A percentile compares a stretch with the other conserved stretches of the same genome.
phyloP scores from a whole-genome alignment of 2,797 vertebrate species.

The Alexandromys oeconomus region DNA sequence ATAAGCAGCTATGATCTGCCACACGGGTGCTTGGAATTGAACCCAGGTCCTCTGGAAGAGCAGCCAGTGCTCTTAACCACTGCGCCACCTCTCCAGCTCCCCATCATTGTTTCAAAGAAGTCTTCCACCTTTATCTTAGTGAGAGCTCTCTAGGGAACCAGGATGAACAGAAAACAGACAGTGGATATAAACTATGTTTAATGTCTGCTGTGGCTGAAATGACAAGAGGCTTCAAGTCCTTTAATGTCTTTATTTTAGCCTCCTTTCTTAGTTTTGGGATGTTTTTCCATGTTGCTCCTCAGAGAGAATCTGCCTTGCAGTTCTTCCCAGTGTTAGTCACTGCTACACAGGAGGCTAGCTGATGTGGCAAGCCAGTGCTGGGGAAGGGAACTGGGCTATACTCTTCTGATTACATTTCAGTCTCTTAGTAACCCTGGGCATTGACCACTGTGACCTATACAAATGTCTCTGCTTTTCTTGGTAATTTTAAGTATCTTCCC shows the following conservation, averaged over 20 bases:
- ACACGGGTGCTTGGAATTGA: not conserved
- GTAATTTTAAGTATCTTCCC: not conserved
- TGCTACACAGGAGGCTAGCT: not conserved
- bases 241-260: not conserved
- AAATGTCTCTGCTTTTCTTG: not conserved
- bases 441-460: not conserved
- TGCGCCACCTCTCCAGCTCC: not conserved
- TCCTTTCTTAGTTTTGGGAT: not conserved
- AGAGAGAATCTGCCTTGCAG: not conserved
- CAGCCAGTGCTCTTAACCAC: not conserved
- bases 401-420: not conserved
- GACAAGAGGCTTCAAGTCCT: not conserved
- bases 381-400: not conserved
- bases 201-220: not conserved
- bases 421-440: not conserved
- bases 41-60: not conserved
- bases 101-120: slow-evolving; percentile 7
- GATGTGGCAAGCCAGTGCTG: not conserved
- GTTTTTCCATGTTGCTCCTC: not conserved
- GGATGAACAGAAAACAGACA: slow-evolving; percentile 1
- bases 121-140: not conserved
- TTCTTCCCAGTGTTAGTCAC: not conserved
- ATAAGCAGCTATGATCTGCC: not conserved
- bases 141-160: not conserved
- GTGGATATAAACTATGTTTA: not conserved